Percentiles rank a stretch among this genome's conserved stretches.
Evolutionary conservation across 2,888 invertebrate genomes (phyloP).

Genomic region (Ischnus inquisitorius): DNA sequence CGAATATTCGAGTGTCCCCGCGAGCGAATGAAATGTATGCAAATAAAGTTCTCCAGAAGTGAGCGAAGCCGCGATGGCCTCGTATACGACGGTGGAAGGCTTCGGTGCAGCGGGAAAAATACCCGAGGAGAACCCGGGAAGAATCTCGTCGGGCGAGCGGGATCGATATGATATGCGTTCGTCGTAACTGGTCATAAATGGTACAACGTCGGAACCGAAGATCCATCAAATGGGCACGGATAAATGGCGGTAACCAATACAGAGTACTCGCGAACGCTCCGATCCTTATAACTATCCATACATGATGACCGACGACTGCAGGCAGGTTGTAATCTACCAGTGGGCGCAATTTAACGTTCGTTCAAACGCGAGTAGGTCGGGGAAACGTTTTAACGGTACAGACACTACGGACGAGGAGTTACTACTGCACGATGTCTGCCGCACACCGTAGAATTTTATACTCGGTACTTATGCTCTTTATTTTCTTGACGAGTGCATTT

Average conservation of each 20-base stretch:
- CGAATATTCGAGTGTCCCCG: slow-evolving; percentile 3
- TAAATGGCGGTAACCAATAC: slow-evolving; percentile 7
- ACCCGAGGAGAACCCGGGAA: slow-evolving; percentile 26
- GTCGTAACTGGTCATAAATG: slow-evolving; percentile 7
- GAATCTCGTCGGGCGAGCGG: not conserved
- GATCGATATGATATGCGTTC: slow-evolving; percentile 3
- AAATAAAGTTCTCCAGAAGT: slow-evolving; percentile 35
- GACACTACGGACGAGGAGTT: not conserved
- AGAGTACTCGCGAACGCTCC: slow-evolving; percentile 1
- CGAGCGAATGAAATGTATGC: slow-evolving; percentile 33
- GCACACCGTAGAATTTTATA: slow-evolving; percentile 45
- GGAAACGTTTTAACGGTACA: slow-evolving; percentile 13
- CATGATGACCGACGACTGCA: not conserved
- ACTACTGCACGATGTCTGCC: slow-evolving; percentile 1
- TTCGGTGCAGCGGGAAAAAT: slow-evolving; percentile 1
- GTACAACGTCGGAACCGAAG: not conserved
- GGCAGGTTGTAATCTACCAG: not conserved
- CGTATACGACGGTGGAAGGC: not conserved
- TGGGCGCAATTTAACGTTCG: slow-evolving; percentile 34
- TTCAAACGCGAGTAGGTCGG: slow-evolving; percentile 28
- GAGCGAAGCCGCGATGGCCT: not conserved
- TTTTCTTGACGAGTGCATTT: slow-evolving; percentile 72
- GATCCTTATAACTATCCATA: not conserved
- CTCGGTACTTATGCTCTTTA: slow-evolving; percentile 59
- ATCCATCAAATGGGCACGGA: not conserved